Evolutionary conservation across 2,113 vertebrate genomes (phyloP), one percentile per base, ranked within the genome.

Genomic region (Chroicocephalus ridibundus): DNA sequence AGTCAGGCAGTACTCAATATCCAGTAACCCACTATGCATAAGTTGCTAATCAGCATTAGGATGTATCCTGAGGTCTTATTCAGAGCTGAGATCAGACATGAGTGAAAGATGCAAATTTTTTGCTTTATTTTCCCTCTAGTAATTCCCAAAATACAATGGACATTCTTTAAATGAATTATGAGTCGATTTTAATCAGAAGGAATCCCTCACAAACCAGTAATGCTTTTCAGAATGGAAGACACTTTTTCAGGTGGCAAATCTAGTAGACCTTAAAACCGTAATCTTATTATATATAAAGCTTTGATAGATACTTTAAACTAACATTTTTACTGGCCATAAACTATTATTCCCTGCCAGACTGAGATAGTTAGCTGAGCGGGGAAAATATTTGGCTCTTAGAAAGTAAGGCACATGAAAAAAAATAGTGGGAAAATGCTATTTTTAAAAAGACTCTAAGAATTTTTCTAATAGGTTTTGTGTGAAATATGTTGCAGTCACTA

Each of bases 391-490:
- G 4, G 0, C 49, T 91, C 22, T 87, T 76, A 70, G 44, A 93
- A 91, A 95, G 27, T 34, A 76, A 85, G 25, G 2, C 47, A 82
- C 5, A 52, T 58, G 13, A 34, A 34, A 78, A 90, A 90, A 94
- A 93, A 34, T 15, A 80, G 49, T 49, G 52, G 52, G 70, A n/a
- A 96, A 95, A 86, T 46, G 42, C 14, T 96, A 91, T 94, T 91
- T 94, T 94, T 76, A 91, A 91, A 87, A 72, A 74, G 42, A 79
- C 15, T 83, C 38, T 38, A n/a, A 91, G 16, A 12, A 70, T 62
- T 95, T 93, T 82, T 91, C 57, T 94, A 66, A 80, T 90, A 70
- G 13, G 17, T 61, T 95, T 93, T 81, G n/a, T 80, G 71, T 83
- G 85, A 95, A 95, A 91, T 84, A 82, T 60, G 42, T 70, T 94